Conservation (phyloP, 2,113 vertebrate species). For the Ophthalmolycus amberensis region DNA sequence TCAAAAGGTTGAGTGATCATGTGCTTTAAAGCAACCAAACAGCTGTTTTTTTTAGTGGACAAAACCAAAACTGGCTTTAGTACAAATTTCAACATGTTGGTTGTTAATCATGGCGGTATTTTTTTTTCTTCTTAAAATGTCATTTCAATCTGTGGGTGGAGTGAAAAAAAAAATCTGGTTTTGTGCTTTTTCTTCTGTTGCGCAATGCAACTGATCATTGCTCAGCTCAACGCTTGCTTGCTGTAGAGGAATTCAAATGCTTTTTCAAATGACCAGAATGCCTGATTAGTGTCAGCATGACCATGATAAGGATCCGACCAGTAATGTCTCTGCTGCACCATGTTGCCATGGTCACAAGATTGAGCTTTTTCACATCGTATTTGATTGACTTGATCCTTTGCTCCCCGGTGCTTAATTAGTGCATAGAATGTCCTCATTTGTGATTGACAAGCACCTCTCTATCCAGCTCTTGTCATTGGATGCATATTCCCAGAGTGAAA, state of each 20-base stretch:
- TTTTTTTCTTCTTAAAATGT: conserved; percentile 26
- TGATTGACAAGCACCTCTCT: conserved; percentile 55
- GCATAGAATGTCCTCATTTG: conserved; percentile 58
- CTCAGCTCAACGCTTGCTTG: conserved; percentile 68
- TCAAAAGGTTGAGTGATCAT: conserved; percentile 52
- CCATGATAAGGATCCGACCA: conserved; percentile 85
- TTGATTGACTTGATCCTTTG: conserved; percentile 86
- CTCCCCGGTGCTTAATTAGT: conserved; percentile 87
- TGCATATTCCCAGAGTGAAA: conserved; percentile 22
- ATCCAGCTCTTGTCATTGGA: neutral
- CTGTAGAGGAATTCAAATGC: conserved; percentile 82
- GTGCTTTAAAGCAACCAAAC: conserved; percentile 16
- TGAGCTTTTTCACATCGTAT: conserved; percentile 88
- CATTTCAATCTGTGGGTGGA: conserved; percentile 50
- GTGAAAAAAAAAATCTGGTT: neutral
- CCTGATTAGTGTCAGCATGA: conserved; percentile 89
- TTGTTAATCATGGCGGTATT: conserved; percentile 29
- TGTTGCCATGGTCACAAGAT: conserved; percentile 91
- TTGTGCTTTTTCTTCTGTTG: conserved; percentile 33
- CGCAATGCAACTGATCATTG: conserved; percentile 63
- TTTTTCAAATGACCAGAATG: conserved; percentile 89
- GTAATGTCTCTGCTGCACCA: conserved; percentile 85
- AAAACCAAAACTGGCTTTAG: neutral
- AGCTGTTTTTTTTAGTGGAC: neutral
- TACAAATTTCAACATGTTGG: conserved; percentile 28